Conservation (phyloP, 2,888 invertebrate genomes). For the Frankliniella fusca region DNA sequence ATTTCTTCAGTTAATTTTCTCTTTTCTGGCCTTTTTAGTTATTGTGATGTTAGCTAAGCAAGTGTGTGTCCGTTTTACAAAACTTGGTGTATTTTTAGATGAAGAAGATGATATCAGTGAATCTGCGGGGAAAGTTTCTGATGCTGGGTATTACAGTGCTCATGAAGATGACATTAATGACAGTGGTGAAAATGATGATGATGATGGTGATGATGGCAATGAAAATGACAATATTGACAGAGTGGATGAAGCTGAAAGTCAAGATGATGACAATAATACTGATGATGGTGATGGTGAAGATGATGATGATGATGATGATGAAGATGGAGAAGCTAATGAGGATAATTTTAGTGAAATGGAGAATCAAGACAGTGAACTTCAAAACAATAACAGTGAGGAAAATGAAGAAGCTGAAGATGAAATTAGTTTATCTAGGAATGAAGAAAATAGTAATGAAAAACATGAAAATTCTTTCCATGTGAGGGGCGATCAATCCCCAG, state of each 20-base stretch:
- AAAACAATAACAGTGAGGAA: slow-evolving; percentile 42
- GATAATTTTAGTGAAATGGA: slow-evolving; percentile 40
- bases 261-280: slow-evolving; percentile 42
- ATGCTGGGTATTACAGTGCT: slow-evolving; percentile 25
- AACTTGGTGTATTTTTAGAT: slow-evolving; percentile 29
- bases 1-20: slow-evolving; percentile 10
- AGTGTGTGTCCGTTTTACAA: slow-evolving; percentile 11
- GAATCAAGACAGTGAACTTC: slow-evolving; percentile 40
- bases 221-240: slow-evolving; percentile 28
- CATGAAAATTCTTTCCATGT: slow-evolving; percentile 42
- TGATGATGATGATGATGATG: slow-evolving; percentile 43
- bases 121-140: slow-evolving; percentile 29
- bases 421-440: slow-evolving; percentile 30
- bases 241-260: slow-evolving; percentile 33
- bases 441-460: slow-evolving; percentile 44
- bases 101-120: slow-evolving; percentile 32
- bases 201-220: slow-evolving; percentile 33
- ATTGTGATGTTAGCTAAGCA: neutral
- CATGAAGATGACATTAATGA: slow-evolving; percentile 30
- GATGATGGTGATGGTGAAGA: slow-evolving; percentile 44
- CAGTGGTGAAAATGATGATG: slow-evolving; percentile 33
- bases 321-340: slow-evolving; percentile 39
- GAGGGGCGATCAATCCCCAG: slow-evolving; percentile 28
- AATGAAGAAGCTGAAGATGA: slow-evolving; percentile 45
- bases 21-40: neutral